A percentile compares a stretch with the other conserved stretches of the same genome.
Evolutionary conservation across 2,797 vertebrate species (phyloP).

Genomic region (Stomatorhinus walkeri): DNA sequence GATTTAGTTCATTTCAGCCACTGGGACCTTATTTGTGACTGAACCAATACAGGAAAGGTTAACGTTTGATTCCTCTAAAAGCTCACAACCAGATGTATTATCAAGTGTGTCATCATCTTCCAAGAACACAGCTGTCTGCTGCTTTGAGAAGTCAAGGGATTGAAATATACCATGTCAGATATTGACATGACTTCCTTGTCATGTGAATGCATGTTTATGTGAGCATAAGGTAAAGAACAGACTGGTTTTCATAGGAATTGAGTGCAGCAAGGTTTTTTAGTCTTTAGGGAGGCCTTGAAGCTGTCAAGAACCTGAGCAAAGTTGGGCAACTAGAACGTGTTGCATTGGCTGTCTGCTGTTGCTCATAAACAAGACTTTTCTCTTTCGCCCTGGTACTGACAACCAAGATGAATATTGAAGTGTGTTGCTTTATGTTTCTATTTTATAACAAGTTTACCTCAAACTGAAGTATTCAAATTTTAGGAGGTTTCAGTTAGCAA

Average conservation of each 20-base stretch:
- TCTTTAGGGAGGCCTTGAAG: not conserved
- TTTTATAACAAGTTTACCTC: not conserved
- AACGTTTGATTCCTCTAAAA: constrained; percentile 3
- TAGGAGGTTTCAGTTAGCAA: not conserved
- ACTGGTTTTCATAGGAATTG: not conserved
- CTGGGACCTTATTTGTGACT: constrained; percentile 23
- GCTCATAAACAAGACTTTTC: not conserved
- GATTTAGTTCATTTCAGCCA: constrained; percentile 28
- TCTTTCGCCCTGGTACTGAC: not conserved
- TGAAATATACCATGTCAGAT: constrained; percentile 34
- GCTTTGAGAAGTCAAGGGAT: constrained; percentile 32
- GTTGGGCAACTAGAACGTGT: not conserved
- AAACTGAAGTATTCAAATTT: not conserved
- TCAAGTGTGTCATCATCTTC: constrained; percentile 21
- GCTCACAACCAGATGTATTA: constrained; percentile 1
- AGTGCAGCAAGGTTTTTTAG: not conserved
- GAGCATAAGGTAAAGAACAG: not conserved
- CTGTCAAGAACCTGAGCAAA: not conserved
- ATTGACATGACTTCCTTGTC: constrained; percentile 28
- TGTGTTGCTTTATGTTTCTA: not conserved
- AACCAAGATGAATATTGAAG: not conserved
- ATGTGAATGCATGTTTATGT: constrained; percentile 15
- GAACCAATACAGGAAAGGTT: constrained; percentile 16
- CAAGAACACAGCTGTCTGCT: constrained; percentile 24
- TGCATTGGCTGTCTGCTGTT: not conserved